Conservation (phyloP, 2,113 vertebrate genomes). For the Python bivittatus region DNA sequence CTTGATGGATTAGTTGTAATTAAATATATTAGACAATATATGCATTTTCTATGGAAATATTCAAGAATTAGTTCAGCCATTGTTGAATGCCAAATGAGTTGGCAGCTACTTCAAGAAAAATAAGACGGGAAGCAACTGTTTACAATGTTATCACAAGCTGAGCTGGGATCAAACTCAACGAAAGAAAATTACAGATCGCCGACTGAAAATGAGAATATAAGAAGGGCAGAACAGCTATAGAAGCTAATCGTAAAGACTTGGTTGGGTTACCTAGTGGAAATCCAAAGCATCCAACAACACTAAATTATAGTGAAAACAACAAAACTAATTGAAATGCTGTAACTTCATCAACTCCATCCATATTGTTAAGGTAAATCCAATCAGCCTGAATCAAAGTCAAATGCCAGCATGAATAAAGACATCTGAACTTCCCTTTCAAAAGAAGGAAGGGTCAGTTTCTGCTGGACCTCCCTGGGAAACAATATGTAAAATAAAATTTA, state of each 20-base stretch:
- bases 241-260: not conserved
- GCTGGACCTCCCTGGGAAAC: not conserved
- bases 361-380: not conserved
- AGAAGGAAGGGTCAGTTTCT: not conserved
- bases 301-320: not conserved
- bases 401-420: not conserved
- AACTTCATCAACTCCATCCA: not conserved
- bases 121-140: not conserved
- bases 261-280: not conserved
- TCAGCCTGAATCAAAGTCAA: not conserved
- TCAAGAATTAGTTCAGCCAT: not conserved
- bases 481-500: not conserved
- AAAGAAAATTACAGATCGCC: not conserved
- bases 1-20: not conserved
- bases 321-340: not conserved
- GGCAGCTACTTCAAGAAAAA: not conserved
- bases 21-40: not conserved
- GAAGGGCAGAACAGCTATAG: not conserved
- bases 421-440: not conserved
- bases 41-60: not conserved
- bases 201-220: not conserved
- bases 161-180: not conserved
- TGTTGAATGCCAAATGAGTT: not conserved
- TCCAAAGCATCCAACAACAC: not conserved
- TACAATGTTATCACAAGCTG: not conserved